Base-by-base conservation (phyloP, 2,113 vertebrate genomes). In the Pseudorectes ferrugineus region DNA sequence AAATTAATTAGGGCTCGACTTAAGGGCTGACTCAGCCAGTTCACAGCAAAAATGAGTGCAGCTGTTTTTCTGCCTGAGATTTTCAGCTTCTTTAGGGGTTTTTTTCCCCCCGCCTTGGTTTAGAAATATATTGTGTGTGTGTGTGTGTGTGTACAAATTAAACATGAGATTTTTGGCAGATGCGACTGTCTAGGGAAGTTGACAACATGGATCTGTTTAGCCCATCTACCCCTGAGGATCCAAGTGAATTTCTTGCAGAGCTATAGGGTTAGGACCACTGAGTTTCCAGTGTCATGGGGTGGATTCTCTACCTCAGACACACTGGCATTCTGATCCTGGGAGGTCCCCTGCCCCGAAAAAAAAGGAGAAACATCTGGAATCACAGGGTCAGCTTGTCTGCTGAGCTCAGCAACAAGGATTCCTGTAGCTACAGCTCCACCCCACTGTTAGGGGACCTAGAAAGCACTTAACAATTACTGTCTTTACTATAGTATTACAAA, bases 321-420 rank as follows among this genome's bases (percentile, higher is more conserved):
- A 48, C 66, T 94, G 88, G 89, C 72, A 93, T 97, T 96, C 79
- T 96, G 76, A 88, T 96, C 77, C 62, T 97, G 96, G 96, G 97
- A 97, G 96, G 97, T 97, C 97, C 38, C 14, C 49, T 66, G 67
- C 25, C 36, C 8, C 10, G 36, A 38, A 38, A 38, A 38, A 38
- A 38, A 38, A 38, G 36, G 36, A 92, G 89, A 96, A 98, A 97
- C 96, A 97, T 97, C 97, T 98, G 97, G 96, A 95, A 96, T 95
- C 68, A 95, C 83, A 96, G 87, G 94, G 77, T 58, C 89, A 96
- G 77, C 35, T 94, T 96, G 82, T 95, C 96, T 98, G 96, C 96
- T 97, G 97, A 98, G 85, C 81, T 97, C 96, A 97, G 72, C 97
- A 97, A 71, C 87, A 95, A 91, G 85, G 92, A 93, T 93, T 29